phyloP scores from a whole-genome alignment of 2,888 invertebrate species.

The Tenthredo livida region DNA sequence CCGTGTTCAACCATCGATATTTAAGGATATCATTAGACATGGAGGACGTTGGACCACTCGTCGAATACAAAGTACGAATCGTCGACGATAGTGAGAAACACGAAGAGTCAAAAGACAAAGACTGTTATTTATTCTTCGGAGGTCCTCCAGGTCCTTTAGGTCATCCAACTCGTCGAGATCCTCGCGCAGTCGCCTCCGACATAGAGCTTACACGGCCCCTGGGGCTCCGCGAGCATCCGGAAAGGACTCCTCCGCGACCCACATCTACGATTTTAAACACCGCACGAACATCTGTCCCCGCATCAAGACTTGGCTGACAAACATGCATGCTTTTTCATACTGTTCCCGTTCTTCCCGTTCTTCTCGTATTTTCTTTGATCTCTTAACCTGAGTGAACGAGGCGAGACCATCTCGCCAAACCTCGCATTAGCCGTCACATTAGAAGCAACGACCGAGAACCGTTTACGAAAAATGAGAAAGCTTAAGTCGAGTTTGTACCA shows the following conservation, averaged over 20 bases:
- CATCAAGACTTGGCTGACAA: slow-evolving; percentile 29
- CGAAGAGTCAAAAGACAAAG: slow-evolving; percentile 28
- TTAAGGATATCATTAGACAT: slow-evolving; percentile 21
- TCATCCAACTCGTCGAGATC: slow-evolving; percentile 48
- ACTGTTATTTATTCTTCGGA: slow-evolving; percentile 49
- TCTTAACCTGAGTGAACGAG: neutral
- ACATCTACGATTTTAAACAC: slow-evolving; percentile 47
- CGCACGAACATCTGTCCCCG: slow-evolving; percentile 46
- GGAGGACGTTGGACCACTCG: neutral
- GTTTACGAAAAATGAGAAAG: slow-evolving; percentile 11
- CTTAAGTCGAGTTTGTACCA: neutral
- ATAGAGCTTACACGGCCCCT: slow-evolving; percentile 32
- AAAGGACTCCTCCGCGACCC: slow-evolving; percentile 25
- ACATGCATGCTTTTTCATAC: neutral
- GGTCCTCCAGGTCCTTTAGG: slow-evolving; percentile 49
- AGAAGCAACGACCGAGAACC: neutral
- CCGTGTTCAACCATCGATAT: neutral
- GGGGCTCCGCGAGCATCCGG: slow-evolving; percentile 17
- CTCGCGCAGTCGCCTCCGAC: slow-evolving; percentile 37
- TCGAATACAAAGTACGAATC: slow-evolving; percentile 36
- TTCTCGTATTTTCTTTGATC: neutral
- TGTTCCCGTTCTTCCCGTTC: neutral
- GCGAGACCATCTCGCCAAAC: slow-evolving; percentile 20
- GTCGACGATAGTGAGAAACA: neutral
- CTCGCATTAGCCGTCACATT: neutral